Base-by-base conservation (phyloP, 2,113 vertebrate species). In the Phycodurus eques region DNA sequence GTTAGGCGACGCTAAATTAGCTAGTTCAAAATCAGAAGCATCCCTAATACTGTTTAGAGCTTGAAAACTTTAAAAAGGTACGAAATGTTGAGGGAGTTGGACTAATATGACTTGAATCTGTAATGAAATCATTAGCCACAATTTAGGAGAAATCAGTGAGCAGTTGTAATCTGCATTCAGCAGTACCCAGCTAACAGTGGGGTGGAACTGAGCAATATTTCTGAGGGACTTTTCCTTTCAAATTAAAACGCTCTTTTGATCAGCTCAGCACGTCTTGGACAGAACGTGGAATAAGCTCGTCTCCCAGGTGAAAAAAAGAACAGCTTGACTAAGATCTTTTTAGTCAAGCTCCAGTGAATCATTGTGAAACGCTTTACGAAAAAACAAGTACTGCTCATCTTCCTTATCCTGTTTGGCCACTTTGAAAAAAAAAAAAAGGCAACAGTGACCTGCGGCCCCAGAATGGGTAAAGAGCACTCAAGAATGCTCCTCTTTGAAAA, bases 331-430 rank as follows among this genome's bases (percentile, higher is more conserved):
- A 74, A 85, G 83, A 88, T 88, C 83, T 51, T 51, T 90, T 88
- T 85, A 85, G 88, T 88, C 84, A 87, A 72, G 90, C 89, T 87
- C 82, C 66, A 77, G 71, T 78, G 85, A 88, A 89, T 90, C 85
- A 85, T 81, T 78, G 84, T 83, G 59, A 80, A 77, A 74, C 65
- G 76, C 89, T 88, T 90, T 85, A 85, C 77, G 78, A 79, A 90
- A 90, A 90, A 82, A 76, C 80, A 90, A 88, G 85, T 76, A 66
- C 83, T 89, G 66, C 74, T 44, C 44, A 46, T 88, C 85, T 86
- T 81, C 85, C 69, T 91, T 90, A 93, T 91, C 91, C 93, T 91
- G 91, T 92, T 93, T 91, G 91, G 92, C 90, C 92, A 91, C 91
- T 91, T 92, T 88, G 88, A 27, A n/a, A 57, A 57, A 12, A 57